Evolutionary conservation across 2,888 invertebrate genomes (phyloP), one percentile per base, ranked within the genome.

Genomic region (Cerastis rubricosa): DNA sequence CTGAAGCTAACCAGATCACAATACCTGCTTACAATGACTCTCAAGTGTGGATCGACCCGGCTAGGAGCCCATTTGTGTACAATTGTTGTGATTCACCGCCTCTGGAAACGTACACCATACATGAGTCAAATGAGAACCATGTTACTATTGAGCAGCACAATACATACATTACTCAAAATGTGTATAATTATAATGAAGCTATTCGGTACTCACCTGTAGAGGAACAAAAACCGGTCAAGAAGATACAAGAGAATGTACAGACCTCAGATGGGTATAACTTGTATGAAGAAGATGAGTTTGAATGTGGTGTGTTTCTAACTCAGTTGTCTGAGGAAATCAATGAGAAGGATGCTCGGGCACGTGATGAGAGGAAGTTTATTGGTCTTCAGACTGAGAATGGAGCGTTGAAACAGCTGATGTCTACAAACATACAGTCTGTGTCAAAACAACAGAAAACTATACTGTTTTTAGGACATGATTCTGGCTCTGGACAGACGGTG

Each of bases 341-440:
- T 81, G 94, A 94, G 80, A 93, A 94, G 43, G 93, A 92, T 74
- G 91, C 86, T 22, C 89, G 83, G 57, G 90, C 87, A 0, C 85
- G 90, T 47, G 93, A 94, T 66, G 93, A 94, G 67, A 83, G 86
- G 71, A 93, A 91, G 61, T 92, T 91, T 74, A 88, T 91, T 14
- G 92, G 89, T 0, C n/a, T 92, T 5, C 88, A 92, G 43, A 91
- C 90, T 45, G 93, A 95, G 12, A 93, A 95, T 84, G 92, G 90
- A 72, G 96, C 96, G 0, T 81, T 96, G 71, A 94, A 95, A 57
- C 96, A 96, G 85, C 87, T 96, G 12, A 95, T 96, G 95, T 95
- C 96, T 1, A 85, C 93, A 0, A 93, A 94, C 25, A 94, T 94
- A 35, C 94, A 95, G 84, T 92, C 94, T 0, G 80, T 90, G 54